phyloP scores from a whole-genome alignment of 2,888 invertebrate species.

The Allophyes oxyacanthae region DNA sequence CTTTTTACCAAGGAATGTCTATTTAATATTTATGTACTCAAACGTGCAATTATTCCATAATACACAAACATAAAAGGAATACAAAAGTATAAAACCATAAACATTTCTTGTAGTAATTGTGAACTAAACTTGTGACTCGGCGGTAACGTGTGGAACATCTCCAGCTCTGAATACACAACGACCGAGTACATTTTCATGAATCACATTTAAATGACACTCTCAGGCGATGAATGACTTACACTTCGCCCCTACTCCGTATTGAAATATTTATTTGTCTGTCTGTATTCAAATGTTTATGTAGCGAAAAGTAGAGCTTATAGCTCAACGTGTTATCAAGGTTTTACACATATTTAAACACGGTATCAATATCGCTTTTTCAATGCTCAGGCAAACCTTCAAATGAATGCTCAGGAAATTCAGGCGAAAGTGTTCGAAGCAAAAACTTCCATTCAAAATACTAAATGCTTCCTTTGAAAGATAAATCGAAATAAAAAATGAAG shows the following conservation, averaged over 20 bases:
- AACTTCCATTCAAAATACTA: neutral
- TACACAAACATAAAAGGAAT: neutral
- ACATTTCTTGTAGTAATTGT: conserved; percentile 17
- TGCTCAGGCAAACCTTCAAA: conserved; percentile 6
- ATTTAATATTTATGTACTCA: too few relatives aligned
- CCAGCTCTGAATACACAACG: conserved; percentile 44
- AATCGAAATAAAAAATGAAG: conserved; percentile 34
- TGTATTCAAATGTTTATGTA: conserved; percentile 57
- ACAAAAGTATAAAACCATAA: conserved; percentile 6
- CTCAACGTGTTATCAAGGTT: conserved; percentile 19
- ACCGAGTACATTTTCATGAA: conserved; percentile 69
- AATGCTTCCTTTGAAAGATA: conserved; percentile 5
- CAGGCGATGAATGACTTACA: conserved; percentile 70
- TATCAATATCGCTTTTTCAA: conserved; percentile 15
- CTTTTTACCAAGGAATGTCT: too few relatives aligned
- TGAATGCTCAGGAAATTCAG: conserved; percentile 7
- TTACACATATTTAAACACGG: conserved; percentile 33
- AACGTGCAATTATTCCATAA: too few relatives aligned
- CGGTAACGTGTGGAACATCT: conserved; percentile 46
- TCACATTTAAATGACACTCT: conserved; percentile 72
- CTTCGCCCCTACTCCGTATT: conserved; percentile 60
- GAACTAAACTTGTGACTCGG: conserved; percentile 10
- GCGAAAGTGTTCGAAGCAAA: conserved; percentile 11
- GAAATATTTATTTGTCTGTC: conserved; percentile 72
- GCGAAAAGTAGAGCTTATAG: conserved; percentile 25